These are phyloP conservation scores for Mionectes macconnelli DNA, from an alignment of 2,113 vertebrate species.

Conservation along the genomic window DNA sequence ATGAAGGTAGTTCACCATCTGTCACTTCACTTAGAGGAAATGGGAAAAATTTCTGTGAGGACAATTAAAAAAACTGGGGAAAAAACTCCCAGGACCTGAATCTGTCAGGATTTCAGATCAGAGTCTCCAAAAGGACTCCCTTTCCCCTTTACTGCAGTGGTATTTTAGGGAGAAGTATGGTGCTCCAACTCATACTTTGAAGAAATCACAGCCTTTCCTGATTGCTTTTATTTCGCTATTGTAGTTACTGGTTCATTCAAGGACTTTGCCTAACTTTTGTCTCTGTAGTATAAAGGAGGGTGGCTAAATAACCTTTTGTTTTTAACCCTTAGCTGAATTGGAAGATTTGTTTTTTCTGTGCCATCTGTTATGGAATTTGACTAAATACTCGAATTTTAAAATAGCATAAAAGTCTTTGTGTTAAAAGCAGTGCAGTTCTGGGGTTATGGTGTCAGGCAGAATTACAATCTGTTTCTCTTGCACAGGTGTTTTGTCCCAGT, in stretches of 20 bases:
- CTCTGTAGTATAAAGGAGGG: background rate
- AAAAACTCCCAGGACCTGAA: background rate
- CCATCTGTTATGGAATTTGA: background rate
- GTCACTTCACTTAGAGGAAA: background rate
- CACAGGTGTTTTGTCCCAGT: background rate
- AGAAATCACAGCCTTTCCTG: background rate
- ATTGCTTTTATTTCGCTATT: background rate
- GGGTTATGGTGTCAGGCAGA: background rate
- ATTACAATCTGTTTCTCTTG: background rate
- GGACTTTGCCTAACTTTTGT: background rate
- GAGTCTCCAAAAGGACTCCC: background rate
- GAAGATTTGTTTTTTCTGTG: background rate
- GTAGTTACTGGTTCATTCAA: background rate
- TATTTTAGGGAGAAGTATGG: background rate
- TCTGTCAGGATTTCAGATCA: background rate
- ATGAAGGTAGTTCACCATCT: background rate
- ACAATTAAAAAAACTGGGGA: background rate
- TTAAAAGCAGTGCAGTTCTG: background rate
- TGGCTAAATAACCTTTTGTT: background rate
- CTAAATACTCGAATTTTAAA: background rate
- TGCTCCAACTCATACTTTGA: background rate
- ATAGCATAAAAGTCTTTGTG: background rate
- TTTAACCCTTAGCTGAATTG: background rate
- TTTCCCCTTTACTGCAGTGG: background rate
- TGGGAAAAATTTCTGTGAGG: background rate